Conservation (phyloP, 2,797 vertebrate species). For the Pangasius larnaudii region DNA sequence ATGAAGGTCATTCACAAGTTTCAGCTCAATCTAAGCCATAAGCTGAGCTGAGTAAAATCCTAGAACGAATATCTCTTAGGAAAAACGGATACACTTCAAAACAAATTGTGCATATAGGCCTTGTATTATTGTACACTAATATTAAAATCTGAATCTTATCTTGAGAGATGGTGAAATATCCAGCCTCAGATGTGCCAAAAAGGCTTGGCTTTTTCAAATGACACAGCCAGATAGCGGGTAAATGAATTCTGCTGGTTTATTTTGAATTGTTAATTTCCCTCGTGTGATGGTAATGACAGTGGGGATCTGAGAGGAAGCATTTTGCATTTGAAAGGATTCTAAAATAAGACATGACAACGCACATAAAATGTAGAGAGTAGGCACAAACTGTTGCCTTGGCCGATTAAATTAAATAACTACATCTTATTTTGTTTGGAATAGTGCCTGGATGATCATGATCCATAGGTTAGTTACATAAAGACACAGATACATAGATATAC, state of each 20-base stretch:
- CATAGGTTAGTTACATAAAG: not conserved
- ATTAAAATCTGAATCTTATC: not conserved
- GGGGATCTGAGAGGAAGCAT: constrained; percentile 21
- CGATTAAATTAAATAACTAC: not conserved
- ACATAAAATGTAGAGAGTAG: constrained; percentile 40
- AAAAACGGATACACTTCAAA: not conserved
- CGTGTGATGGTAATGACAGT: constrained; percentile 38
- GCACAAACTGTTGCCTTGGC: constrained; percentile 2
- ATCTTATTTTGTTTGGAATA: not conserved
- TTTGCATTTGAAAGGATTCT: constrained; percentile 57
- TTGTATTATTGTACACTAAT: not conserved
- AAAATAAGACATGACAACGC: constrained; percentile 46
- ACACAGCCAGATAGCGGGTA: constrained; percentile 23
- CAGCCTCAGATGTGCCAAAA: not conserved
- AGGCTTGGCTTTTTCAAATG: constrained; percentile 11
- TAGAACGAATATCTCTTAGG: not conserved
- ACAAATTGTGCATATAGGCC: not conserved
- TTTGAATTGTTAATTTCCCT: constrained; percentile 53
- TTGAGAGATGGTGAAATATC: not conserved
- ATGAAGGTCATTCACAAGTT: not conserved
- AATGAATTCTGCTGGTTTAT: constrained; percentile 47
- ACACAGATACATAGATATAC: not conserved
- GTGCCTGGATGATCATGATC: not conserved
- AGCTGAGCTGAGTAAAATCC: not conserved
- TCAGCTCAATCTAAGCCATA: not conserved